Base-by-base conservation (phyloP, 2,888 invertebrate species). In the Cistogaster globosa region DNA sequence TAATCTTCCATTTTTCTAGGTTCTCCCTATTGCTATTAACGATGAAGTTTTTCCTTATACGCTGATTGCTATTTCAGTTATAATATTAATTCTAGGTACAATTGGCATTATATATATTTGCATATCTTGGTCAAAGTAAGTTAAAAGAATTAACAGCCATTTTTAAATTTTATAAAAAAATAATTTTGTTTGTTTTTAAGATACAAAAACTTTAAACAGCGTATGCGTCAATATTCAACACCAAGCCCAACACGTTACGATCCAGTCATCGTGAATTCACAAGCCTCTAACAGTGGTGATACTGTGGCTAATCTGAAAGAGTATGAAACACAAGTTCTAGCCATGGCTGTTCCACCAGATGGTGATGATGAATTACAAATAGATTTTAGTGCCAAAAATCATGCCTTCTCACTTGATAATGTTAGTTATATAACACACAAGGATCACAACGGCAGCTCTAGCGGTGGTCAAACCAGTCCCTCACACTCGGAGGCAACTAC, bases 41-140 rank as follows among this genome's bases (percentile, higher is more conserved):
- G 94, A 94, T 88, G 96, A 96, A 84, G 96, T 97, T 11, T 96
- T 98, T 88, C 98, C 98, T 20, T 97, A 97, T 87, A 97, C 98
- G 0, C 93, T 98, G 38, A 96, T 98, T 86, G 96, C 97, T 16
- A 94, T 98, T 1, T 98, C 97, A 0, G 96, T 96, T 76, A 95
- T 98, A n/a, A 98, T 98, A 83, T 94, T 98, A 53, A 94, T 98
- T 1, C 94, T 98, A 11, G 97, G 97, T 11, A 94, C 96, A 14
- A 96, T 97, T 69, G 98, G 98, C 8, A 98, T 98, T 65, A 95
- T 98, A 71, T 98, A 98, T 90, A 97, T 98, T 84, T 97, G 98
- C 92, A 96, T 98, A 72, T 98, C 98, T 1, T 98, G 98, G 97
- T 97, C 97, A 76, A 96, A 96, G 97, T 97, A 92, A 93, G 93